Base-by-base conservation (phyloP, 2,113 vertebrate species). In the Sinocyclocheilus maitianheensis region DNA sequence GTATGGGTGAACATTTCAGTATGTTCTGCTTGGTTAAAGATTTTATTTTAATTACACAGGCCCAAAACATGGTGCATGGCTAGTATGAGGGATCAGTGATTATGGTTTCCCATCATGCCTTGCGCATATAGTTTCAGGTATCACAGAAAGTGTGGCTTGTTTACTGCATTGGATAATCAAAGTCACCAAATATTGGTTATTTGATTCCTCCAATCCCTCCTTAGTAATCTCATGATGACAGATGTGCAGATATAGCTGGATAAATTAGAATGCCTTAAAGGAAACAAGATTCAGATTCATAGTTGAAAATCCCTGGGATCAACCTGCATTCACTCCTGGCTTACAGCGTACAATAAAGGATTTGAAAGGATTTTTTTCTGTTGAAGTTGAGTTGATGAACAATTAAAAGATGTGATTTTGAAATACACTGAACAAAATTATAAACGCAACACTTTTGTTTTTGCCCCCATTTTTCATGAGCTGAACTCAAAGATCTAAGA, bases 111-210 rank as follows among this genome's bases (percentile, higher is more conserved):
- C 81, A 83, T 55, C 65, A 83, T 76, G 55, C 55, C 11, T 60
- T 81, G 85, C 43, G 65, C 30, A 55, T 78, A 67, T 30, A 87
- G 26, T 75, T 51, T 18, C 74, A 22, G 67, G 84, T 48, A 79
- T 69, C 26, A 69, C 62, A 63, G 24, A 12, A 67, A 77, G 34
- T 30, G 7, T 72, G 71, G 79, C 65, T 67, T 79, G 77, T 78
- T 79, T 71, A 13, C 63, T 81, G 30, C n/a, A 34, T 14, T n/a
- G 48, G 51, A 78, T 55, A 83, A 83, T 83, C 72, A 83, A 53
- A 82, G 20, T 76, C 37, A 75, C 55, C 60, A 65, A 85, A 85
- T 81, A 53, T 77, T 85, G 58, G 72, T 69, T 82, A 67, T 76
- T 46, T 37, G 34, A 5, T 75, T 75, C 10, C 22, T 24, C 69